phyloP scores from a whole-genome alignment of 2,888 invertebrate species.

The Monochamus alternatus region DNA sequence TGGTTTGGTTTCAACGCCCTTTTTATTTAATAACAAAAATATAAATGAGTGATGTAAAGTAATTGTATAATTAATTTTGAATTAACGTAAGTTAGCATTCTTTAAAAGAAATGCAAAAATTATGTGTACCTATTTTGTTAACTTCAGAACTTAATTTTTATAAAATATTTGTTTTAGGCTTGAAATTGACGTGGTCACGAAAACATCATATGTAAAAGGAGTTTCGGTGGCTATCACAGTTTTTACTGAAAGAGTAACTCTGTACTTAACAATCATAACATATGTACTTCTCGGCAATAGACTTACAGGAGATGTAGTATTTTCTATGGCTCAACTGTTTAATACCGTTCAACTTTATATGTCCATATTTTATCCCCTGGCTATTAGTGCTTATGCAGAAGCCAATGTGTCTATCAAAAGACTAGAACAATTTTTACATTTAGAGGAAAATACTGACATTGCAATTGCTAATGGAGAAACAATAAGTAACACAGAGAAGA shows the following conservation, averaged over 20 bases:
- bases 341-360: slow-evolving; percentile 76
- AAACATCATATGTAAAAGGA: slow-evolving; percentile 79
- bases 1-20: too few relatives aligned
- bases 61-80: too few relatives aligned
- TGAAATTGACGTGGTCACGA: slow-evolving; percentile 80
- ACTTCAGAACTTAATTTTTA: background rate
- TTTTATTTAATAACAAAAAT: too few relatives aligned
- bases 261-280: slow-evolving; percentile 86
- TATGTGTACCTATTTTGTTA: background rate
- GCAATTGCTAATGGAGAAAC: background rate
- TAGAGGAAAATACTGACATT: slow-evolving; percentile 55
- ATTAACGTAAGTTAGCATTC: too few relatives aligned
- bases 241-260: slow-evolving; percentile 88
- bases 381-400: slow-evolving; percentile 60
- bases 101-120: background rate
- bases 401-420: slow-evolving; percentile 61
- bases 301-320: slow-evolving; percentile 78
- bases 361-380: slow-evolving; percentile 61
- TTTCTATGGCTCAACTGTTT: slow-evolving; percentile 85
- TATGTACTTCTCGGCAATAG: slow-evolving; percentile 80
- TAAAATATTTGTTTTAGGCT: slow-evolving; percentile 47
- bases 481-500: slow-evolving; percentile 59
- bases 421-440: slow-evolving; percentile 60
- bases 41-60: too few relatives aligned
- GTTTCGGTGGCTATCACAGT: slow-evolving; percentile 79